phyloP scores from a whole-genome alignment of 2,113 vertebrate genomes.

The Taurulus bubalis region DNA sequence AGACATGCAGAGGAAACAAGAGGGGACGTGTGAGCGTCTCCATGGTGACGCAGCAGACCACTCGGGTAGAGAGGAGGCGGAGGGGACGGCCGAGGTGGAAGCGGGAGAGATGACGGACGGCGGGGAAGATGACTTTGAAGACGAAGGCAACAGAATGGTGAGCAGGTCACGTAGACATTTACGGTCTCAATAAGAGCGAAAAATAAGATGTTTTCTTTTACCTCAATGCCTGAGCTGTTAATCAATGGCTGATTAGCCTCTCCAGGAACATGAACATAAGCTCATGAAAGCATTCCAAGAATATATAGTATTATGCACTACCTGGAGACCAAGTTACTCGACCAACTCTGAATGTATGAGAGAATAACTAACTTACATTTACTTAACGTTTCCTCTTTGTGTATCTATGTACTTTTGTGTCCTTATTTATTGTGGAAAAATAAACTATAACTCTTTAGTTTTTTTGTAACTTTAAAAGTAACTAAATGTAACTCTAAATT shows the following conservation, averaged over 20 bases:
- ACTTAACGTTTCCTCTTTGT: not conserved
- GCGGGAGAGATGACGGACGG: conserved; percentile 95
- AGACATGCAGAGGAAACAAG: conserved; percentile 94
- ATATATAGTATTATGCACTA: too few species aligned
- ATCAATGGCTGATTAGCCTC: not conserved
- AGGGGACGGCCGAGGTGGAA: conserved; percentile 89
- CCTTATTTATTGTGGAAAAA: not conserved
- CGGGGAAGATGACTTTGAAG: conserved; percentile 93
- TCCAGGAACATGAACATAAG: not conserved
- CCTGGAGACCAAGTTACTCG: not conserved
- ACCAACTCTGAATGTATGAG: not conserved
- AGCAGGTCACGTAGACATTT: conserved; percentile 56
- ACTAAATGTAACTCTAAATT: not conserved
- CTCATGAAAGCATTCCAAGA: not conserved
- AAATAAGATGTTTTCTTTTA: not conserved
- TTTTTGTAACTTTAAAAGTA: not conserved
- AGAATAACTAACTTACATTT: not conserved
- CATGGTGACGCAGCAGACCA: conserved; percentile 90
- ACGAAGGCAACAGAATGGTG: conserved; percentile 93
- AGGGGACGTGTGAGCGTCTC: conserved; percentile 89
- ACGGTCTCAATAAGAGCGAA: not conserved
- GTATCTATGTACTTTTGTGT: not conserved
- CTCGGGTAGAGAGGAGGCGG: conserved; percentile 88
- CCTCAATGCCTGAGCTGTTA: not conserved
- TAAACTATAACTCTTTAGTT: not conserved